Evolutionary conservation across 2,797 vertebrate genomes (phyloP), one percentile per base, ranked within the genome.

Genomic region (Gorsachius magnificus): DNA sequence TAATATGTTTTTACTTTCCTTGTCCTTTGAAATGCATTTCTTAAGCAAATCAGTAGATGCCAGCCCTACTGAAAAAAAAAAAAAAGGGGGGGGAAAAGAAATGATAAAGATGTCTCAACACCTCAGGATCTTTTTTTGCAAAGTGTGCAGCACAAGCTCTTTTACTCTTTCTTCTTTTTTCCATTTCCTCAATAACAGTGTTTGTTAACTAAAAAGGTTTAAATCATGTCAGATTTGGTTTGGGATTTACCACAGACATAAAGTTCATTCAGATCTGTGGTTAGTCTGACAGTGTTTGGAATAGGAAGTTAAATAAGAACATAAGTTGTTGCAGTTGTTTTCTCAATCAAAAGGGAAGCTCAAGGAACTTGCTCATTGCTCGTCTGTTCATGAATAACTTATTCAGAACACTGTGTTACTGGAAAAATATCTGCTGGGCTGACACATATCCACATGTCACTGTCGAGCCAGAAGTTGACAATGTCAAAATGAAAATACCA

Each of bases 391-490:
- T 87, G 56, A 93, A 88, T 82, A 89, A 82, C 74, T 93, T 79
- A 92, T 38, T 87, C 60, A 89, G 83, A 90, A 77, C 87, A 91
- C 43, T 66, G 38, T 71, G 69, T 80, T 57, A 64, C 41, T 85
- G 45, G 56, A 93, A 84, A 90, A 96, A 70, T 84, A 87, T 80
- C 60, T 68, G 77, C 36, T 70, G 64, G 60, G 63, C 45, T 94
- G 74, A 87, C 45, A 84, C 19, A 77, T 48, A 76, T 26, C 46
- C 65, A 76, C 36, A 51, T 29, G 31, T 46, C 70, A 56, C 43
- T 53, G 28, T 26, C 35, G 31, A 94, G 41, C 26, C 16, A 79
- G 36, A 63, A 81, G 20, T 0, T 76, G 48, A 68, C 38, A 70
- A 25, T 36, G 12, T 76, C 66, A 70, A 80, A 89, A 90, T 17